Percentiles rank a stretch among this genome's conserved stretches.
Evolutionary conservation across 1,140 invertebrate genomes (phyloP).

Genomic region (Ericerus pela): DNA sequence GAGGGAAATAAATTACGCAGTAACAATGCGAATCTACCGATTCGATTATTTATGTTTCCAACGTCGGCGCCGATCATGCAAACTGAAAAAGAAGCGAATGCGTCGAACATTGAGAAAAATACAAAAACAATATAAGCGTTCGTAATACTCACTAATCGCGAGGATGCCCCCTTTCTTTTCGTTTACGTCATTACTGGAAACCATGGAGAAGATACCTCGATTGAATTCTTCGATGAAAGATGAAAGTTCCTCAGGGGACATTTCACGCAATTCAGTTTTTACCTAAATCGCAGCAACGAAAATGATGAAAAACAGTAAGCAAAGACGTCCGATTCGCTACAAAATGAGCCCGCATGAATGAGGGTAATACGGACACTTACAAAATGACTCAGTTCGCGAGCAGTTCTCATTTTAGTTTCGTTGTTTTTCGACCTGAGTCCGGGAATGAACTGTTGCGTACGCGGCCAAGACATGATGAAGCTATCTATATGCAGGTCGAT

Average conservation of each 20-base stretch:
- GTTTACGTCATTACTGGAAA: conserved; percentile 77
- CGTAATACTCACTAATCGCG: conserved; percentile 46
- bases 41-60: conserved; percentile 75
- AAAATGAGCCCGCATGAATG: neutral
- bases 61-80: conserved; percentile 84
- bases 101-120: neutral
- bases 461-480: conserved; percentile 38
- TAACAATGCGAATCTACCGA: conserved; percentile 85
- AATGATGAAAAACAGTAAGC: neutral
- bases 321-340: neutral
- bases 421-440: conserved; percentile 79
- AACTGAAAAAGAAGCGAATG: conserved; percentile 41
- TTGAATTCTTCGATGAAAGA: conserved; percentile 89
- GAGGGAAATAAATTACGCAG: conserved; percentile 77
- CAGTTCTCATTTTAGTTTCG: conserved; percentile 66
- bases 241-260: conserved; percentile 77
- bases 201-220: conserved; percentile 91
- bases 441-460: conserved; percentile 63
- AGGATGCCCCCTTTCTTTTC: conserved; percentile 91
- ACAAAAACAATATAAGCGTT: neutral
- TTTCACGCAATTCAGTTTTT: conserved; percentile 79
- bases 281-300: conserved; percentile 25
- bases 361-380: conserved; percentile 34
- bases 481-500: too few species aligned
- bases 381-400: conserved; percentile 74